Percentiles rank a stretch among this genome's conserved stretches.
Evolutionary conservation across 2,113 vertebrate species (phyloP).

Genomic region (Zosterops japonicus): DNA sequence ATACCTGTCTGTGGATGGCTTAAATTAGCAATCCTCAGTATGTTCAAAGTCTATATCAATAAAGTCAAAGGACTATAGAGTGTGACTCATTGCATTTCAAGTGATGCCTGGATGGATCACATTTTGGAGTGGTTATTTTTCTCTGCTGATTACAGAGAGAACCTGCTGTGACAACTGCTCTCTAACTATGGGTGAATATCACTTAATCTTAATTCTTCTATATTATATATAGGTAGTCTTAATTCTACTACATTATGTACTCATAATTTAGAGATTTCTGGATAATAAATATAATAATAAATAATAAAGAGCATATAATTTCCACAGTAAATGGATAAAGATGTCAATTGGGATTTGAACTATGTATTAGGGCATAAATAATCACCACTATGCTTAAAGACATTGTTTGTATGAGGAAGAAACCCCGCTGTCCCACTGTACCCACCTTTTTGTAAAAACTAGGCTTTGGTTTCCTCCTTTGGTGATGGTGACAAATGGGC

Average conservation of each 20-base stretch:
- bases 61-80: neutral
- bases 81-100: neutral
- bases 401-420: neutral
- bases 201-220: neutral
- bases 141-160: neutral
- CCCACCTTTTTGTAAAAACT: conserved; percentile 68
- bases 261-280: neutral
- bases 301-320: neutral
- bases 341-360: neutral
- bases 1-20: neutral
- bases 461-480: conserved; percentile 65
- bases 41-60: neutral
- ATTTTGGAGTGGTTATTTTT: neutral
- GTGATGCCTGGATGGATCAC: neutral
- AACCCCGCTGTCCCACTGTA: neutral
- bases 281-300: neutral
- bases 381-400: neutral
- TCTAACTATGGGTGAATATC: neutral
- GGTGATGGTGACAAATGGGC: conserved; percentile 75
- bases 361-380: neutral
- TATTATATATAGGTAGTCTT: neutral
- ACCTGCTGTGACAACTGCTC: neutral
- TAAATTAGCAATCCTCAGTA: neutral
- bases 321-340: neutral
- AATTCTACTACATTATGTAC: neutral